Evolutionary conservation across 2,888 invertebrate genomes (phyloP).

Genomic region (Myopa tessellatipennis): DNA sequence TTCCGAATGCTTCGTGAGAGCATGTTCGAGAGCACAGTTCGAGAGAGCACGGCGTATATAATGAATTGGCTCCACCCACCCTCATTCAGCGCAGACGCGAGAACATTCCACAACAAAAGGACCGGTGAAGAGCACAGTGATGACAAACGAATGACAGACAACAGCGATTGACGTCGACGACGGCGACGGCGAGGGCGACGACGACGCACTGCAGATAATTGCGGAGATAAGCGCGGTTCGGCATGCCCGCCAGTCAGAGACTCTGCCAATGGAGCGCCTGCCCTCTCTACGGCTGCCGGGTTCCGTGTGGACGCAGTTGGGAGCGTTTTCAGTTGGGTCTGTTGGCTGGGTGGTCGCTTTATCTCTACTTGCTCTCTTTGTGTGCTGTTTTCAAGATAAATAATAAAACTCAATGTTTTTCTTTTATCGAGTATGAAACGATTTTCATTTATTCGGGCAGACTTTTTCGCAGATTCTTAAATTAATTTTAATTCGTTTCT

Average conservation of each 20-base stretch:
- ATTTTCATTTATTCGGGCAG: conserved; percentile 24
- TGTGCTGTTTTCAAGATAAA: conserved; percentile 38
- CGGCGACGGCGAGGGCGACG: conserved; percentile 35
- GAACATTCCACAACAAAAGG: conserved; percentile 29
- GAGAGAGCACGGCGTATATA: conserved; percentile 39
- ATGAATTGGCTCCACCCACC: conserved; percentile 43
- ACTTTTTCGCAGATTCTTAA: conserved; percentile 17
- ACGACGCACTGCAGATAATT: conserved; percentile 60
- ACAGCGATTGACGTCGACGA: conserved; percentile 48
- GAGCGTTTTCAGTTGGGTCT: conserved; percentile 38
- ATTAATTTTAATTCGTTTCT: conserved; percentile 27
- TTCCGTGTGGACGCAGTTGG: conserved; percentile 40
- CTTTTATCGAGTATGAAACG: conserved; percentile 28
- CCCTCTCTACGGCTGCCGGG: conserved; percentile 11
- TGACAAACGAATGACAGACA: conserved; percentile 65
- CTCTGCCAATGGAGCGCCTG: conserved; percentile 42
- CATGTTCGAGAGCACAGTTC: conserved; percentile 19
- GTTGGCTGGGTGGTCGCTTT: conserved; percentile 26
- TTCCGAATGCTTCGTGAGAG: neutral
- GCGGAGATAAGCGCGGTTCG: conserved; percentile 63
- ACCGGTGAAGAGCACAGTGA: conserved; percentile 43
- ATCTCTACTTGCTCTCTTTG: conserved; percentile 18
- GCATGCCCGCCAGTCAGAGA: conserved; percentile 65
- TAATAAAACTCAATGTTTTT: conserved; percentile 41
- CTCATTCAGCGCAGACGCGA: conserved; percentile 46